A percentile compares a stretch with the other conserved stretches of the same genome.
Conservation (phyloP, 2,113 vertebrate genomes). For the Hyperopisus bebe region DNA sequence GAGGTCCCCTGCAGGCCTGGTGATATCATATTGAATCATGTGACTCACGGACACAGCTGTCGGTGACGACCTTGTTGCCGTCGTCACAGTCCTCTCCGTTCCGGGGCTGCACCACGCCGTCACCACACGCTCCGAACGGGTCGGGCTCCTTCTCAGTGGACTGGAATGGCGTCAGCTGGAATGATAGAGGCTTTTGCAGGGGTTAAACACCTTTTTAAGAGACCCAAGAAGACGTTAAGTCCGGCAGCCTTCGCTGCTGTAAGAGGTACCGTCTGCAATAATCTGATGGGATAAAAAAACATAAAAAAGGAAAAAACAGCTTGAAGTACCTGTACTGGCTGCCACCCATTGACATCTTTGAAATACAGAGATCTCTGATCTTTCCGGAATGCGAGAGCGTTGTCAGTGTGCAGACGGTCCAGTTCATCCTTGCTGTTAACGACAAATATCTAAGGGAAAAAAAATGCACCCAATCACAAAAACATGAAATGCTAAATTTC, state of each 20-base stretch:
- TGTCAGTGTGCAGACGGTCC: conserved; percentile 63
- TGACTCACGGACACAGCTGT: conserved; percentile 79
- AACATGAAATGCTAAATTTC: not conserved
- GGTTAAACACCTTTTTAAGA: not conserved
- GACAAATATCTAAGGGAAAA: conserved; percentile 75
- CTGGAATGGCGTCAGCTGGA: conserved; percentile 68
- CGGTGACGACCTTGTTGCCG: conserved; percentile 68
- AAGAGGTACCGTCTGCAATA: not conserved
- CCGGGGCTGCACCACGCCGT: conserved; percentile 70
- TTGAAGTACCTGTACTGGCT: conserved; percentile 74
- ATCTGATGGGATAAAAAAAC: not conserved
- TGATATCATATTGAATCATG: not conserved
- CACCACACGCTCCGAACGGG: conserved; percentile 65
- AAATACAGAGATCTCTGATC: conserved; percentile 85
- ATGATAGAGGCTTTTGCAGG: conserved; percentile 23
- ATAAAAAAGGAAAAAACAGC: not conserved
- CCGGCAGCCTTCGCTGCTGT: not conserved
- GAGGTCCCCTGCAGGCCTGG: too few species aligned
- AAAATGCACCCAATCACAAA: not conserved
- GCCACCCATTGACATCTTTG: conserved; percentile 83
- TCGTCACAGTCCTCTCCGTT: conserved; percentile 84
- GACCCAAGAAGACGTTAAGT: not conserved
- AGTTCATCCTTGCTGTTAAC: conserved; percentile 81
- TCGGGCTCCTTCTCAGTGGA: conserved; percentile 59
- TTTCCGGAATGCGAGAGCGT: conserved; percentile 80